Percentiles rank a stretch among this genome's conserved stretches.
phyloP scores from a whole-genome alignment of 2,797 vertebrate genomes.

The Neomorphus geoffroyi region DNA sequence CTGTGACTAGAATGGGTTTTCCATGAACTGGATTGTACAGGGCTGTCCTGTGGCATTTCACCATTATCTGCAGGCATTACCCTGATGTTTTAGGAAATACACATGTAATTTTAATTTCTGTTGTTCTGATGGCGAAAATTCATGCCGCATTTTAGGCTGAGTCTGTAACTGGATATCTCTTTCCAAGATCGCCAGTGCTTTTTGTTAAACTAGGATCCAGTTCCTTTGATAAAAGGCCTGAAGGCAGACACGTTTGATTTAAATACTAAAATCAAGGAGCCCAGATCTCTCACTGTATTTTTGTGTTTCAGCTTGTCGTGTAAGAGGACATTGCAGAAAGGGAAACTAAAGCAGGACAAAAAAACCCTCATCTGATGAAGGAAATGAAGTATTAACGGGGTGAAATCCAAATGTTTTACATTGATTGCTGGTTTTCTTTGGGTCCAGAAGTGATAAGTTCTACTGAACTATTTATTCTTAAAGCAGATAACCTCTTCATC shows the following conservation, averaged over 20 bases:
- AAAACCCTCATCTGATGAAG: background rate
- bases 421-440: background rate
- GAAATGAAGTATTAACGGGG: background rate
- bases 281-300: background rate
- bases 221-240: background rate
- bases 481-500: background rate
- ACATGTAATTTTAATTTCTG: background rate
- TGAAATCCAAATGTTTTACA: background rate
- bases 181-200: background rate
- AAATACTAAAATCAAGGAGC: background rate
- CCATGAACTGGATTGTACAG: background rate
- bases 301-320: background rate
- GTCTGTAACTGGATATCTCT: background rate
- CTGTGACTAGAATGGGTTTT: background rate
- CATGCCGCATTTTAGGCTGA: background rate
- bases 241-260: background rate
- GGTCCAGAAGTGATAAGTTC: background rate
- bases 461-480: background rate
- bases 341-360: background rate
- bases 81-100: background rate
- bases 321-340: background rate
- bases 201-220: background rate
- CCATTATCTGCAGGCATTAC: background rate
- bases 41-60: background rate
- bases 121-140: background rate